Evolutionary conservation across 1,140 invertebrate species (phyloP).

Genomic region (Formica exsecta): DNA sequence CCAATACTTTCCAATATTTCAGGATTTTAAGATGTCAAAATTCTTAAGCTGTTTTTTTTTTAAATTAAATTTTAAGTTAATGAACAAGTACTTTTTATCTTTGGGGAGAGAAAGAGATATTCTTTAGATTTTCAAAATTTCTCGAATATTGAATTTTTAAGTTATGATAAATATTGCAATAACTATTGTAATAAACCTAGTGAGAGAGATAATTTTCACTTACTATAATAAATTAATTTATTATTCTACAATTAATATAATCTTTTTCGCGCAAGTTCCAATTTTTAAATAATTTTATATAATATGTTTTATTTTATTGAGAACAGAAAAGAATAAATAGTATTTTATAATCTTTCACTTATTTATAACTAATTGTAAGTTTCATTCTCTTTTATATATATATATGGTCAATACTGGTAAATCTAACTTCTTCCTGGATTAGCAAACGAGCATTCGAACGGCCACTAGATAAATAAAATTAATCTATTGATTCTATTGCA

Average conservation of each 20-base stretch:
- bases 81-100: not conserved
- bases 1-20: not conserved
- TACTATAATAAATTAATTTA: conserved; percentile 11
- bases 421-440: conserved; percentile 5
- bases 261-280: not conserved
- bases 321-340: too few relatives aligned
- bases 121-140: too few relatives aligned
- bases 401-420: not conserved
- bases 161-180: not conserved
- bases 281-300: too few relatives aligned
- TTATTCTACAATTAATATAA: not conserved
- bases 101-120: not conserved
- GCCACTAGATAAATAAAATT: conserved; percentile 6
- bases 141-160: not conserved
- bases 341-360: not conserved
- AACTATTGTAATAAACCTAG: not conserved
- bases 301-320: too few relatives aligned
- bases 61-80: not conserved
- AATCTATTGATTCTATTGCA: not conserved
- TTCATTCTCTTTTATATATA: not conserved
- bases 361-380: not conserved
- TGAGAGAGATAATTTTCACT: conserved; percentile 3
- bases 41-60: not conserved
- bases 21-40: not conserved
- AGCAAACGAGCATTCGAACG: conserved; percentile 10